These are phyloP conservation scores for Amblyjoppa fuscipennis DNA, from an alignment of 2,888 invertebrate genomes.

Conservation along the genomic window DNA sequence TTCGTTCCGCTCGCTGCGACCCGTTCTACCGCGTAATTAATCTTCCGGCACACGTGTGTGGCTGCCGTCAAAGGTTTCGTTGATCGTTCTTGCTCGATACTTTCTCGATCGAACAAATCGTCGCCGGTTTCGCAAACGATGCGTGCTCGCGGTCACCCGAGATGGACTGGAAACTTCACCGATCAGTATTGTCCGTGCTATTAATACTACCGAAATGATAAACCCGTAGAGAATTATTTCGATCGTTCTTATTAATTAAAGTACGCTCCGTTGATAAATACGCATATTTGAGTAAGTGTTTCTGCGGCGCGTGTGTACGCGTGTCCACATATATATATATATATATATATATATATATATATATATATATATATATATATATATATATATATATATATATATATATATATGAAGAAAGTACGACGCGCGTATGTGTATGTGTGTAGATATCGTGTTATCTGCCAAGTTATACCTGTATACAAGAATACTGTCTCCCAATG, in stretches of 20 bases:
- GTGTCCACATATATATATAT: background rate
- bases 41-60: conserved; percentile 1
- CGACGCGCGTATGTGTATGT: conserved; percentile 48
- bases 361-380: background rate
- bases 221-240: background rate
- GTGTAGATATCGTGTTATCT: conserved; percentile 67
- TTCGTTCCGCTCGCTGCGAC: conserved; percentile 11
- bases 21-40: conserved; percentile 21
- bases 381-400: background rate
- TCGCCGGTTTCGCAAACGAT: background rate
- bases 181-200: conserved; percentile 56
- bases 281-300: conserved; percentile 37
- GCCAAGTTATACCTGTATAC: conserved; percentile 68
- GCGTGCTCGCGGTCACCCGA: background rate
- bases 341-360: background rate
- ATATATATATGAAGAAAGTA: background rate
- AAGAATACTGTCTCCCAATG: conserved; percentile 26
- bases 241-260: conserved; percentile 44
- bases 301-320: conserved; percentile 1
- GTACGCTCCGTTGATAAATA: conserved; percentile 61
- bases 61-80: background rate
- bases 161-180: conserved; percentile 44
- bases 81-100: background rate
- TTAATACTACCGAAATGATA: conserved; percentile 37
- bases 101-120: background rate